A percentile compares a stretch with the other conserved stretches of the same genome.
These are phyloP conservation scores for Tokudaia tokunoshimensis DNA, from an alignment of 2,797 vertebrate genomes.

Conservation along the genomic window DNA sequence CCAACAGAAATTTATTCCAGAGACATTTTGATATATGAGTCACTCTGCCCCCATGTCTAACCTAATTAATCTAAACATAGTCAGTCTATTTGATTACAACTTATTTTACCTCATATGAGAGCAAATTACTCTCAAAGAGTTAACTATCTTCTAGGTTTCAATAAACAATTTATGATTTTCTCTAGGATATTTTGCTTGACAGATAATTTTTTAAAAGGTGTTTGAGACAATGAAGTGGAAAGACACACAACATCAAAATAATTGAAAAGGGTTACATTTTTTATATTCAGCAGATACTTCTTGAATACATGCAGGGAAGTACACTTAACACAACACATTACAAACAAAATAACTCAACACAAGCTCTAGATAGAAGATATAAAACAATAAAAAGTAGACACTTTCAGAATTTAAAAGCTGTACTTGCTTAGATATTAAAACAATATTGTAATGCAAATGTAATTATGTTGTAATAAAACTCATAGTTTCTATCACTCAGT, in stretches of 20 bases:
- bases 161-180: neutral
- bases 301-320: neutral
- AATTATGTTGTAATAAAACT: neutral
- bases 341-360: neutral
- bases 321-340: neutral
- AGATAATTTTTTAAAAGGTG: neutral
- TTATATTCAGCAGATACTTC: neutral
- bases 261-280: neutral
- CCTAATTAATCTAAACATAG: neutral
- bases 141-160: neutral
- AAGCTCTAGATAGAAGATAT: neutral
- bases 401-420: neutral
- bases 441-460: conserved; percentile 10
- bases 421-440: conserved; percentile 7
- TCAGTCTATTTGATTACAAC: neutral
- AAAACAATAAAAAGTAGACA: neutral
- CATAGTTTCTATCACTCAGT: neutral
- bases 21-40: neutral
- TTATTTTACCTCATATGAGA: neutral
- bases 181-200: neutral
- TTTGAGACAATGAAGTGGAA: neutral
- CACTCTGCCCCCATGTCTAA: neutral
- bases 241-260: neutral
- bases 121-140: neutral
- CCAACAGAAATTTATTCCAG: neutral